Base-by-base conservation (phyloP, 2,888 invertebrate genomes). In the Gastracanthus pulcherrimus region DNA sequence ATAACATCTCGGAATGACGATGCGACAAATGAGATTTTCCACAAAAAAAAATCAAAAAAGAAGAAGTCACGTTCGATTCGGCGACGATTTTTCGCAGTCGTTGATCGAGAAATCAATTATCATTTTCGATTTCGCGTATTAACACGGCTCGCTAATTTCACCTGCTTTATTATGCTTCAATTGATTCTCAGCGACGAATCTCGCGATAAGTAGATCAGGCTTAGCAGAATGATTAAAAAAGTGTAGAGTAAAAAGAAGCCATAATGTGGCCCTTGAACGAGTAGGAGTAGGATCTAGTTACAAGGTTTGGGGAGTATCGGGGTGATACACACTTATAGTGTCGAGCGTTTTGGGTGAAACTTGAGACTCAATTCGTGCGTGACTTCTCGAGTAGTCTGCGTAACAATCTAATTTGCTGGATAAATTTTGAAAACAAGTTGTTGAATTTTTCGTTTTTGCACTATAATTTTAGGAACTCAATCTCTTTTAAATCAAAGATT, bases 241-340 rank as follows among this genome's bases (percentile, higher is more conserved):
- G n/a, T n/a, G n/a, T 45, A 13, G 3, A 62, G 19, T 2, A 62
- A n/a, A 1, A 6, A 34, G 34, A 62, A 62, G 29, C 60, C 60
- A 29, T 31, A 60, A 60, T 11, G 9, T 29, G 31, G 7, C 31
- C 31, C 60, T 31, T 31, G 19, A n/a, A 11, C n/a, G n/a, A 36
- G n/a, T n/a, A n/a, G 9, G 3, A 3, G 9, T 62, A 34, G 62
- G 72, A 60, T 72, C 29, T 60, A 31, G 31, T 72, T 72, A 71
- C 60, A 5, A 19, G 7, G 16, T 13, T 70, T 26, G 5, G n/a
- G 36, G 55, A 36, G 34, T 34, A 29, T 19, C 19, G 31, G 19
- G 26, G 29, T 48, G 48, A 31, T 48, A 7, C 45, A 26, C 51
- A 19, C 51, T 23, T 51, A 23, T 19, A 51, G 19, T 7, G 19